phyloP scores from a whole-genome alignment of 2,797 vertebrate species.

The Gobionotothen gibberifrons region DNA sequence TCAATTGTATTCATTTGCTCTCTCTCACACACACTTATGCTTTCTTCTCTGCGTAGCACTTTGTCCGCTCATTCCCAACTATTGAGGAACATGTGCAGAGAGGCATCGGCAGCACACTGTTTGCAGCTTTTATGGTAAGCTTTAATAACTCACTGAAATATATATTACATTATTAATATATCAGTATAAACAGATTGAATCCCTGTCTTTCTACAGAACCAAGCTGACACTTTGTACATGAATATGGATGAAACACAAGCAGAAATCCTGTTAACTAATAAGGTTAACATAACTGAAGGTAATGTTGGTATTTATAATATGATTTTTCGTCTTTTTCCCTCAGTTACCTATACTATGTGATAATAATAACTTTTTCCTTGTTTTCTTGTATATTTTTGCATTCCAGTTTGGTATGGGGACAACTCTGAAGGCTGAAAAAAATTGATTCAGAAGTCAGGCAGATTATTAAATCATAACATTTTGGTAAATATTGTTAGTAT shows the following conservation, averaged over 20 bases:
- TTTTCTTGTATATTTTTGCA: slow-evolving; percentile 14
- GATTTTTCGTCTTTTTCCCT: neutral
- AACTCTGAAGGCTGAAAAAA: slow-evolving; percentile 15
- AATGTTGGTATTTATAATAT: slow-evolving; percentile 7
- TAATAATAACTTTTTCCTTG: neutral
- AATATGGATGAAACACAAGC: slow-evolving; percentile 82
- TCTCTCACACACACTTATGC: neutral
- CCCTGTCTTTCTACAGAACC: slow-evolving; percentile 70
- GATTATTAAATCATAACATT: neutral
- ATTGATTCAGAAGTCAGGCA: neutral
- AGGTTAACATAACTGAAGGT: slow-evolving; percentile 67
- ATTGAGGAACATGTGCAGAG: slow-evolving; percentile 77
- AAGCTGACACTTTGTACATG: slow-evolving; percentile 82
- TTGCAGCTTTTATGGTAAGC: slow-evolving; percentile 85
- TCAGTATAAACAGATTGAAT: neutral
- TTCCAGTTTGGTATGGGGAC: slow-evolving; percentile 33
- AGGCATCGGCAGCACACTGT: slow-evolving; percentile 83
- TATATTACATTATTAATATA: neutral
- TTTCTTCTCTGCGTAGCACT: slow-evolving; percentile 77
- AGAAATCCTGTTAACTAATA: slow-evolving; percentile 79
- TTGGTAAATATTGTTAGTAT: neutral
- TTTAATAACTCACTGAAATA: slow-evolving; percentile 3
- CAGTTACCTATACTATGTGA: neutral
- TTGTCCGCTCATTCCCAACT: slow-evolving; percentile 78
- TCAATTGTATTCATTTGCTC: neutral